A percentile compares a stretch with the other conserved stretches of the same genome.
Evolutionary conservation across 2,113 vertebrate genomes (phyloP).

Genomic region (Coryphaenoides rupestris): DNA sequence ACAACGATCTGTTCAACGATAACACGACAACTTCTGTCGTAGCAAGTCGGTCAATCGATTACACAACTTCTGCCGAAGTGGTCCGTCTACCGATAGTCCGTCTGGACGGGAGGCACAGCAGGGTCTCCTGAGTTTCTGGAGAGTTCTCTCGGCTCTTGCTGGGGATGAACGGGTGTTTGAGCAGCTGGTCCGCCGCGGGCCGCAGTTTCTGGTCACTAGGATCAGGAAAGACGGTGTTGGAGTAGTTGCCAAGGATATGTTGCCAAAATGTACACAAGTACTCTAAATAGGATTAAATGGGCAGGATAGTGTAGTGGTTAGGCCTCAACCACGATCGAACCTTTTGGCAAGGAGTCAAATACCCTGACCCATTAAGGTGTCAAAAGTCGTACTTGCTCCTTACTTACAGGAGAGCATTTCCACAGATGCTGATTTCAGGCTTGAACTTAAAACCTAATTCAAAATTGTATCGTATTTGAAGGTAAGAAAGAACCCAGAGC

Average conservation of each 20-base stretch:
- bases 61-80: conserved; percentile 1
- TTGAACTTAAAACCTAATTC: too few species aligned
- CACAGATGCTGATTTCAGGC: too few species aligned
- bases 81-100: neutral
- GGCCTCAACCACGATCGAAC: too few species aligned
- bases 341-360: too few species aligned
- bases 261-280: neutral
- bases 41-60: conserved; percentile 4
- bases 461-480: too few species aligned
- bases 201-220: conserved; percentile 81
- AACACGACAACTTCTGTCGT: neutral
- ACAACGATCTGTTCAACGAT: too few species aligned
- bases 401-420: too few species aligned
- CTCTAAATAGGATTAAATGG: neutral
- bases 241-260: too few species aligned
- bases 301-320: too few species aligned
- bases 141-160: conserved; percentile 6
- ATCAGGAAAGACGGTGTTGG: neutral
- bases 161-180: conserved; percentile 78
- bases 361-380: neutral
- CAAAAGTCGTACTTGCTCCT: too few species aligned
- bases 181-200: conserved; percentile 83
- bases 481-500: too few species aligned
- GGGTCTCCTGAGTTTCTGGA: conserved; percentile 9
- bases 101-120: conserved; percentile 17